A percentile compares a stretch with the other conserved stretches of the same genome.
phyloP scores from a whole-genome alignment of 1,140 invertebrate genomes.

The Saxidomus purpurata region DNA sequence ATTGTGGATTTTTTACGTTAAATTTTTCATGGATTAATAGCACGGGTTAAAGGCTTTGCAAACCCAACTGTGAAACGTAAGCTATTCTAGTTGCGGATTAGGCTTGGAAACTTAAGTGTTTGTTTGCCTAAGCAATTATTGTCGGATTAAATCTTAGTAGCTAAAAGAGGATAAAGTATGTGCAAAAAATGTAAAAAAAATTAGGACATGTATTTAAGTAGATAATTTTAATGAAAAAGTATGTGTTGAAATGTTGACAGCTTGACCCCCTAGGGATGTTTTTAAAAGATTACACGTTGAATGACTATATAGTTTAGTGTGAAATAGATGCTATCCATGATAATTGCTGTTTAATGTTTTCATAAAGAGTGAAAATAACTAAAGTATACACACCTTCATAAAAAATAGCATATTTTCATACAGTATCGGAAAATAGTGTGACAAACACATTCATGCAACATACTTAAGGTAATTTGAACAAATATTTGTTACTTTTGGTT shows the following conservation, averaged over 20 bases:
- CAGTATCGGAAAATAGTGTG: background rate
- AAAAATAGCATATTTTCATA: background rate
- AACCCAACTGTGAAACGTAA: slow-evolving; percentile 26
- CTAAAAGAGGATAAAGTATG: background rate
- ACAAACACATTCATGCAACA: background rate
- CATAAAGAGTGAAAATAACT: background rate
- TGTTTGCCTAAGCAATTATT: slow-evolving; percentile 28
- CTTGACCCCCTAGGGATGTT: slow-evolving; percentile 15
- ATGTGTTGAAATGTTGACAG: background rate
- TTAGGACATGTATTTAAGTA: background rate
- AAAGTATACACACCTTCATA: background rate
- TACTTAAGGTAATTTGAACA: background rate
- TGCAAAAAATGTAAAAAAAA: background rate
- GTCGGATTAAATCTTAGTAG: slow-evolving; percentile 1
- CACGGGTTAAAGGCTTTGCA: background rate
- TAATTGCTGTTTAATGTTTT: background rate
- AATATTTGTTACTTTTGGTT: background rate
- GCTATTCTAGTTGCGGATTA: background rate
- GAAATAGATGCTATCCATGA: background rate
- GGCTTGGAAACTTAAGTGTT: background rate
- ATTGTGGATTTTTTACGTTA: background rate
- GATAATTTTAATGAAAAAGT: background rate
- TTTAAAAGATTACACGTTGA: slow-evolving; percentile 15
- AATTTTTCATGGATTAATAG: slow-evolving; percentile 16
- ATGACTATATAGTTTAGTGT: background rate